A percentile compares a stretch with the other conserved stretches of the same genome.
These are phyloP conservation scores for Plodia interpunctella DNA, from an alignment of 1,140 invertebrate genomes.

Conservation along the genomic window DNA sequence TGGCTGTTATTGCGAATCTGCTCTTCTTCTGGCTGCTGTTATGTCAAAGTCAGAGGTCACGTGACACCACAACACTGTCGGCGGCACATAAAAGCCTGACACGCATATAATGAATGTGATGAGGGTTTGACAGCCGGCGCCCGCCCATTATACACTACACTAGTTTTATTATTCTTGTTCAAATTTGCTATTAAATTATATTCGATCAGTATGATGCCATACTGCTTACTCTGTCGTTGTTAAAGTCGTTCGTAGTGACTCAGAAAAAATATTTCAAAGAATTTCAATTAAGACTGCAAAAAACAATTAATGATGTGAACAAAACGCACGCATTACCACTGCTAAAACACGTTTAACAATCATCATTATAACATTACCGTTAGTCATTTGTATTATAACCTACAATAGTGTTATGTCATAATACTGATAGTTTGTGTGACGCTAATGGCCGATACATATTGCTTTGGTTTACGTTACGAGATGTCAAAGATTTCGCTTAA, in stretches of 20 bases:
- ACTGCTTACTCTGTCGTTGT: too few species aligned
- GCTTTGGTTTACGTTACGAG: too few species aligned
- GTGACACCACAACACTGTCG: not conserved
- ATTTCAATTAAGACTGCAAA: not conserved
- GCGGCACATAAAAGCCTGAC: not conserved
- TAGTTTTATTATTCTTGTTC: too few species aligned
- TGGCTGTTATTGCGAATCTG: too few species aligned
- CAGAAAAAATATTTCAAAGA: too few species aligned
- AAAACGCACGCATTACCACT: not conserved
- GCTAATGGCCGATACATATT: not conserved
- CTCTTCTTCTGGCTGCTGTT: too few species aligned
- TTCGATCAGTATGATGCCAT: too few species aligned
- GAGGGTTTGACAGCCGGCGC: not conserved
- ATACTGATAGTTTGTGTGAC: not conserved
- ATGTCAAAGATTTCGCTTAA: too few species aligned
- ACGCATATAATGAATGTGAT: not conserved
- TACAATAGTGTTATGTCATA: not conserved
- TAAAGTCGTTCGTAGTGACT: too few species aligned
- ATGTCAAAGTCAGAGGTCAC: too few species aligned
- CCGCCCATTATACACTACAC: not conserved
- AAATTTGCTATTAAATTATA: too few species aligned
- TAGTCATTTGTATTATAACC: not conserved
- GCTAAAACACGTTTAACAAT: not conserved
- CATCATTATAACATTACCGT: not conserved
- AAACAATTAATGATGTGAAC: not conserved